A percentile compares a stretch with the other conserved stretches of the same genome.
phyloP scores from a whole-genome alignment of 2,888 invertebrate species.

The Serrognathus titanus region DNA sequence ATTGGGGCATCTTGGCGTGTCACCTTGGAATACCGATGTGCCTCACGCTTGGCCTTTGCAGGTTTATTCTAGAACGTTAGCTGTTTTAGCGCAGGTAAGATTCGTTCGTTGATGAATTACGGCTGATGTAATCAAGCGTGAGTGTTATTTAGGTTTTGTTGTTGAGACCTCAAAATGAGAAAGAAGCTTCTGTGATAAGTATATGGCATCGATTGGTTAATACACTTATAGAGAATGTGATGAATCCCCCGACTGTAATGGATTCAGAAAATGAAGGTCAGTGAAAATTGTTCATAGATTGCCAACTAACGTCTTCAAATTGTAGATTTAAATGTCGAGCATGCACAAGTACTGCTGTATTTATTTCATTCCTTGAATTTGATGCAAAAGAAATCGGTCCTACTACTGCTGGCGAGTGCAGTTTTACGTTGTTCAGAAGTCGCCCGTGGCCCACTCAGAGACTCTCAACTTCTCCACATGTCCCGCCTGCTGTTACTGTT shows the following conservation, averaged over 20 bases:
- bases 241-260: slow-evolving; percentile 60
- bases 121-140: neutral
- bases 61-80: slow-evolving; percentile 73
- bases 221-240: slow-evolving; percentile 82
- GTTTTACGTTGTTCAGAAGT: slow-evolving; percentile 66
- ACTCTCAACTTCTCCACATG: slow-evolving; percentile 74
- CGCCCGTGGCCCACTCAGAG: slow-evolving; percentile 56
- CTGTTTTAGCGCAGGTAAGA: slow-evolving; percentile 74
- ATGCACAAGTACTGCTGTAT: slow-evolving; percentile 88
- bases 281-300: neutral
- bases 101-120: neutral
- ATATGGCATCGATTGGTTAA: slow-evolving; percentile 91
- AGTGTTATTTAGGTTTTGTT: slow-evolving; percentile 59
- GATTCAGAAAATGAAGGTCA: slow-evolving; percentile 73
- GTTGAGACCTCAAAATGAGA: slow-evolving; percentile 76
- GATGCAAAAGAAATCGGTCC: slow-evolving; percentile 94
- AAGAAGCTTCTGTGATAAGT: slow-evolving; percentile 84
- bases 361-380: slow-evolving; percentile 91
- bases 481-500: slow-evolving; percentile 81
- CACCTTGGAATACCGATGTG: slow-evolving; percentile 64
- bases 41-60: slow-evolving; percentile 72
- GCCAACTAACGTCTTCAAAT: slow-evolving; percentile 27
- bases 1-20: slow-evolving; percentile 70
- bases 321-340: slow-evolving; percentile 90
- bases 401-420: slow-evolving; percentile 77